These are phyloP conservation scores for Suricata suricatta DNA, from an alignment of 2,113 vertebrate species.

Conservation along the genomic window DNA sequence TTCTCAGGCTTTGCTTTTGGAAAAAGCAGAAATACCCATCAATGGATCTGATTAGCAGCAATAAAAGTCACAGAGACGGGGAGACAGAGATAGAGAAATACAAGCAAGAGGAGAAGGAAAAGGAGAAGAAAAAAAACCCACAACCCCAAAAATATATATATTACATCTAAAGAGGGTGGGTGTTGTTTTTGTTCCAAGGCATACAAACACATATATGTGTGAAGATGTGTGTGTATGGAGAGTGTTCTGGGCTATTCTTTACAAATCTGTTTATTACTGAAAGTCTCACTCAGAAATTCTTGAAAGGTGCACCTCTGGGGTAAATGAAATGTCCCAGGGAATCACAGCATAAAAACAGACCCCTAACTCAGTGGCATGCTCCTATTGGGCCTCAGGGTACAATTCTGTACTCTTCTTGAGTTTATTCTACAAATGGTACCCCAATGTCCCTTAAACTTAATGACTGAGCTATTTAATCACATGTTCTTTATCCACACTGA, in stretches of 20 bases:
- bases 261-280: neutral
- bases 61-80: neutral
- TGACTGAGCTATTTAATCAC: conserved; percentile 24
- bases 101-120: neutral
- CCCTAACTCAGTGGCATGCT: neutral
- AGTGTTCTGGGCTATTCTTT: neutral
- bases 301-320: neutral
- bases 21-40: neutral
- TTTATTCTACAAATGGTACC: conserved; percentile 30
- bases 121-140: neutral
- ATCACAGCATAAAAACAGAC: neutral
- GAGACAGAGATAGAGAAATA: too few relatives aligned
- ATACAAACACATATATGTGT: neutral
- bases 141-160: neutral
- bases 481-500: conserved; percentile 18
- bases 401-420: neutral
- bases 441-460: conserved; percentile 39
- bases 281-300: neutral
- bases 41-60: neutral
- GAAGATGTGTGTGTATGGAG: neutral
- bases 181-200: neutral
- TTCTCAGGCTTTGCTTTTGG: neutral
- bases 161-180: neutral
- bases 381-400: neutral
- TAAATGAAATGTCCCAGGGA: conserved; percentile 31